Evolutionary conservation across 1,140 invertebrate genomes (phyloP).

Genomic region (Mizuhopecten yessoensis): DNA sequence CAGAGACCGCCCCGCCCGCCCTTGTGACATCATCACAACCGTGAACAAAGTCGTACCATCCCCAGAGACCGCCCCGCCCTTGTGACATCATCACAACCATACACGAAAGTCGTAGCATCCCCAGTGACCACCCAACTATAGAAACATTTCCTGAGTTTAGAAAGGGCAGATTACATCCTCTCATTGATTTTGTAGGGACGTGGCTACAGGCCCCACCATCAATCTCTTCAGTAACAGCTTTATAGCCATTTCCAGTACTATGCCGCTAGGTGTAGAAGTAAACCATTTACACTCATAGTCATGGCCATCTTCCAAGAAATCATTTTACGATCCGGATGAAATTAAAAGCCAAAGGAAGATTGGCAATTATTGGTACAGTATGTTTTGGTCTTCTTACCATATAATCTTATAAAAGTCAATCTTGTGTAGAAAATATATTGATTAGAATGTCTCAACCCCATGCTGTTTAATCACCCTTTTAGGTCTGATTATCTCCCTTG

Average conservation of each 20-base stretch:
- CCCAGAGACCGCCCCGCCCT: no score
- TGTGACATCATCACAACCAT: no score
- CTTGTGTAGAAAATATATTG: background rate
- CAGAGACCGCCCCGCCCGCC: no score
- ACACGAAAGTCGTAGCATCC: background rate
- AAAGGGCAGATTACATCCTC: background rate
- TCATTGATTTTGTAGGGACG: background rate
- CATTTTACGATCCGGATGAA: slow-evolving; percentile 4
- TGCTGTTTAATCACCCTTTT: background rate
- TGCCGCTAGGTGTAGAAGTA: slow-evolving; percentile 14
- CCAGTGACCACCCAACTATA: background rate
- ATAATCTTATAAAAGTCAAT: slow-evolving; percentile 21
- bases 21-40: no score
- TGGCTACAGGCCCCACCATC: slow-evolving; percentile 6
- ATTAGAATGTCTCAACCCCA: background rate
- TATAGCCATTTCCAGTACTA: background rate
- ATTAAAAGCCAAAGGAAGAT: slow-evolving; percentile 16
- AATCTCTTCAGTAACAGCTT: background rate
- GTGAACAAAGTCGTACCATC: no score
- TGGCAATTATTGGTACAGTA: slow-evolving; percentile 25
- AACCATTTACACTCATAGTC: slow-evolving; percentile 1
- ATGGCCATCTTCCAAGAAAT: slow-evolving; percentile 24
- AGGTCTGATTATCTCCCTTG: background rate
- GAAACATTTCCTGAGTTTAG: background rate
- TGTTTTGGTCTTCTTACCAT: background rate